Base-by-base conservation (phyloP, 2,113 vertebrate genomes). In the Barnardius zonarius region DNA sequence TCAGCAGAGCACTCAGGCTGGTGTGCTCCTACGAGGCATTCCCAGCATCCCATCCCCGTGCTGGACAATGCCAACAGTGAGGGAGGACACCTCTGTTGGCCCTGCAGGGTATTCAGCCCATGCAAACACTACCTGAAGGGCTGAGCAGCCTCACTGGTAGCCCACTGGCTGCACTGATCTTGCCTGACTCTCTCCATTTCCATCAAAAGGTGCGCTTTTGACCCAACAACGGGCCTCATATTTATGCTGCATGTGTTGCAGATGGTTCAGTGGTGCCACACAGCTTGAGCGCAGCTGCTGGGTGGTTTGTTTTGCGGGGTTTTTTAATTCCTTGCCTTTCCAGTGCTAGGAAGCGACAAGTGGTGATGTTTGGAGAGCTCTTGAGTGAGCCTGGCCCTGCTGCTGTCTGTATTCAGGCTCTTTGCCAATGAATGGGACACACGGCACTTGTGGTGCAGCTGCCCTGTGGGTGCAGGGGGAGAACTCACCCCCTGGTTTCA, bases 1-100 rank as follows among this genome's bases (percentile, higher is more conserved):
- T 51, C 48, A 37, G 74, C 27, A 6, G 3, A 79, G 52, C 22
- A 3, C 20, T 62, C 41, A 9, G 27, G 7, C 30, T 18, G 19
- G 13, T 0, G 0, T 2, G 9, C 9, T 57, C 3, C 54, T 49
- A 16, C 0, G 0, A 77, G 20, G 17, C 2, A 3, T 6, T 90
- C 59, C 30, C 0, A 0, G 49, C 31, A 54, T 37, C 55, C 24
- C 9, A 8, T 7, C 16, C 12, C 9, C 2, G 2, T 0, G 0
- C 10, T 3, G 31, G 28, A 22, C 49, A 64, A 59, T 31, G 39
- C 30, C 12, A 18, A 1, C 7, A 25, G 33, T 1, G 0, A 49
- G 41, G 46, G 49, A 61, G 33, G 16, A 14, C 4, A 4, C 13
- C 33, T 43, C 74, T 2, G 4, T 31, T 44, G 9, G 41, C 54